Evolutionary conservation across 2,113 vertebrate species (phyloP), one percentile per base, ranked within the genome.

Genomic region (Periophthalmus modestus): DNA sequence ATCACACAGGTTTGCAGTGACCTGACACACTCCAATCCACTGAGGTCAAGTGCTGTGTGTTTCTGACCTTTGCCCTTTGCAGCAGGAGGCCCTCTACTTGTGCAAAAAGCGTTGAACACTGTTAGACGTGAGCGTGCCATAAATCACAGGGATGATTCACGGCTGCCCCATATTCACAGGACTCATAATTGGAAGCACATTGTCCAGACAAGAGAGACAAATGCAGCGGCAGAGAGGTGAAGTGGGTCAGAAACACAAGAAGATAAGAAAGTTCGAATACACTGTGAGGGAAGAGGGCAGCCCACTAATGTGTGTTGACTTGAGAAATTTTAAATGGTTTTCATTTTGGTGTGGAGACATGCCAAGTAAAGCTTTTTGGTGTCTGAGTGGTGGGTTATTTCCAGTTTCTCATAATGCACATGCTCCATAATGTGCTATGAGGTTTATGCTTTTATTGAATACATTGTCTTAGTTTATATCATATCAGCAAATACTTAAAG

Each of bases 171-270:
- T 78, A 90, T 93, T 89, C 83, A 89, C 93, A 89, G 92, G 89
- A 92, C 93, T 93, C 90, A 79, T 97, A 96, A 97, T 95, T 96
- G 94, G 94, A 97, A 96, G 90, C 96, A 96, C 87, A 94, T 94
- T 95, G 90, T 36, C 66, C 85, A 86, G 89, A 87, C 82, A 78
- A 82, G 82, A 84, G 78, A 75, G 48, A 59, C 57, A 59, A 74
- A 74, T 70, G 66, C 71, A 19, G 33, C 39, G 78, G 71, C 43
- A 48, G 68, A 70, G 70, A 75, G 75, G 24, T 84, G 77, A 69
- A 79, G 54, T 70, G 71, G 79, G 82, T 87, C 81, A 79, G 72
- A 82, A 78, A 82, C 87, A 83, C 76, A 73, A 43, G 43, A 67
- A 66, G 78, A 83, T 81, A 79, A 77, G 52, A 54, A 78, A 82